Base-by-base conservation (phyloP, 2,113 vertebrate species). In the Jacana jacana region DNA sequence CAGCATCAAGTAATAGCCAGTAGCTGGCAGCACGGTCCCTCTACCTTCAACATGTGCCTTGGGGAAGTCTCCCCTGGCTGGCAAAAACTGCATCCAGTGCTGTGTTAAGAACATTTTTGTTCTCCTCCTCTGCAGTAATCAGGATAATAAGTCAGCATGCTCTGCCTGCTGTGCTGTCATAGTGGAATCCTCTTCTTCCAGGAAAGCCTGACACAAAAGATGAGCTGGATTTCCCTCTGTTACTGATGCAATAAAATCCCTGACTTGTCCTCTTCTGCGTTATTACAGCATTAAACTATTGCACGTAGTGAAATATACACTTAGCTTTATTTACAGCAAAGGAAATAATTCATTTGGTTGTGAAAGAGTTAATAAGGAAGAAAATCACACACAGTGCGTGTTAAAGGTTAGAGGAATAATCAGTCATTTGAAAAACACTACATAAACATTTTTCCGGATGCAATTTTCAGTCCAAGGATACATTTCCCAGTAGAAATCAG, bases 381-480 rank as follows among this genome's bases (percentile, higher is more conserved):
- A 98, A 98, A 98, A 98, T 98, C 98, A 98, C 98, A 98, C 98
- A 98, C 97, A 98, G 97, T 98, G 98, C 96, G 97, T 98, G 98
- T 98, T 99, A 99, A 99, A 99, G 99, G 98, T 99, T 98, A 99
- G 98, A 99, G 97, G 98, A 99, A 99, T 99, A 99, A 99, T 99
- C 99, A 99, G 99, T 99, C 98, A 98, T 99, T 99, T 99, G 98
- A 97, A 98, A 98, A 98, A 99, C 98, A 98, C 99, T 99, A 99
- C 98, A 99, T 99, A 99, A 99, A 99, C 99, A 99, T 99, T 99
- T 99, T 99, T 98, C 99, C 99, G 99, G 99, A 99, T 99, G 99
- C 98, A 99, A 99, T 99, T 99, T 99, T 99, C 98, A 98, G 98
- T 99, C 99, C 99, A 98, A 99, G 98, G 98, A 99, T 99, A 99